Conservation (phyloP, 2,113 vertebrate genomes). For the Lethenteron reissneri region DNA sequence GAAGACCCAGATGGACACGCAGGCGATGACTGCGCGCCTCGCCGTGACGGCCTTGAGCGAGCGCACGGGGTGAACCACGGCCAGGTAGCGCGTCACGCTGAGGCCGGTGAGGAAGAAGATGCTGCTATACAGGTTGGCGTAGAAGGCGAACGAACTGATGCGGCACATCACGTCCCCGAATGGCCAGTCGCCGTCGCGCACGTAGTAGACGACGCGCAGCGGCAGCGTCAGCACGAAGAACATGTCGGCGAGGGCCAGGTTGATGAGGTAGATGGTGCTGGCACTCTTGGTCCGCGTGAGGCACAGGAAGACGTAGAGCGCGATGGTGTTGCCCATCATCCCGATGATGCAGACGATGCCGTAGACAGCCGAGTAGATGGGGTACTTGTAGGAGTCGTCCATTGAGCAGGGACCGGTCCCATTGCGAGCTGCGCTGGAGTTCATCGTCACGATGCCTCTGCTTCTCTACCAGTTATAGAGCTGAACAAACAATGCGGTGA, state of each 20-base stretch:
- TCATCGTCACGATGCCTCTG: too few relatives aligned
- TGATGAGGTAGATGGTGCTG: conserved; percentile 25
- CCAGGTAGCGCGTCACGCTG: conserved; percentile 26
- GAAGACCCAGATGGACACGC: conserved; percentile 45
- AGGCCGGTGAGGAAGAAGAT: conserved; percentile 28
- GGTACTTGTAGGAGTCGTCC: conserved; percentile 18
- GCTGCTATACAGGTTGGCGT: conserved; percentile 30
- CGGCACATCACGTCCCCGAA: conserved; percentile 27
- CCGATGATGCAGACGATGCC: conserved; percentile 21
- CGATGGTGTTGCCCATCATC: conserved; percentile 18
- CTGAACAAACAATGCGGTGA: too few relatives aligned
- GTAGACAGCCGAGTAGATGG: conserved; percentile 21
- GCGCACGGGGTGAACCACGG: conserved; percentile 15
- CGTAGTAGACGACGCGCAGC: conserved; percentile 24
- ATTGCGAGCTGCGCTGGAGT: too few relatives aligned
- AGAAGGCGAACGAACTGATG: conserved; percentile 23
- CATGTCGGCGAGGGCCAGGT: conserved; percentile 26
- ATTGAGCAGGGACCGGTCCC: too few relatives aligned
- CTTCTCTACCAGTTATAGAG: too few relatives aligned
- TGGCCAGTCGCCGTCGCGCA: conserved; percentile 15
- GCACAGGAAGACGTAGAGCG: conserved; percentile 19
- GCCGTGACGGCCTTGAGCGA: conserved; percentile 14
- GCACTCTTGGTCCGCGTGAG: conserved; percentile 13
- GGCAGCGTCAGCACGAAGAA: conserved; percentile 28
- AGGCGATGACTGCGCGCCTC: conserved; percentile 19